phyloP scores from a whole-genome alignment of 2,113 vertebrate genomes.

The Callipepla squamata region DNA sequence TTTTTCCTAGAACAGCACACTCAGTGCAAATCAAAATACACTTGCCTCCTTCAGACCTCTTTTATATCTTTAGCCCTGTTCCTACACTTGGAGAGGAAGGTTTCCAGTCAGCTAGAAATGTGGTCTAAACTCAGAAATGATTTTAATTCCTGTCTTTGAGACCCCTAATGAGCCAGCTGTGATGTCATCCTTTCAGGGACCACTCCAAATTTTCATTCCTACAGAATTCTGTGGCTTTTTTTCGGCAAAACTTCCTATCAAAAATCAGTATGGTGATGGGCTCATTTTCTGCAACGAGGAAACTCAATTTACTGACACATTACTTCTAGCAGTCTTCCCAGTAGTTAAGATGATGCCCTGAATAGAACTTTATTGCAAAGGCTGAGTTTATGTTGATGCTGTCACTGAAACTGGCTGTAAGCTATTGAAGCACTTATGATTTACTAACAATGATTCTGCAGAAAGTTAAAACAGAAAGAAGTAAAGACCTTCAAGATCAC shows the following conservation, averaged over 20 bases:
- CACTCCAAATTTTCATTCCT: background rate
- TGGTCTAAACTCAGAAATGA: background rate
- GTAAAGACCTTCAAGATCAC: background rate
- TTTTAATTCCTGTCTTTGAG: background rate
- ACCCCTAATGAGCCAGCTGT: background rate
- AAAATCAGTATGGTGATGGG: background rate
- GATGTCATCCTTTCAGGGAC: background rate
- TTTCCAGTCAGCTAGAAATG: background rate
- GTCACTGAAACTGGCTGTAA: background rate
- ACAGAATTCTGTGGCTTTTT: background rate
- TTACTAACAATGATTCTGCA: background rate
- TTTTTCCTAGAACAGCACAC: background rate
- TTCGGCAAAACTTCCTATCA: background rate
- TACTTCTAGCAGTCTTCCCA: background rate
- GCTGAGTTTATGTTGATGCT: background rate
- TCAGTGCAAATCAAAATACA: background rate
- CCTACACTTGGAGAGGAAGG: background rate
- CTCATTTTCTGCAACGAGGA: background rate
- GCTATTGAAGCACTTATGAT: background rate
- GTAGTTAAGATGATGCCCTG: background rate
- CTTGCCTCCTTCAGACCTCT: background rate
- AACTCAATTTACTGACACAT: background rate
- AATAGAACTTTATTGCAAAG: background rate
- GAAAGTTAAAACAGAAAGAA: background rate
- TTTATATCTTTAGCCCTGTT: background rate